Base-by-base conservation (phyloP, 2,797 vertebrate genomes). In the Catostomus latipinnis region DNA sequence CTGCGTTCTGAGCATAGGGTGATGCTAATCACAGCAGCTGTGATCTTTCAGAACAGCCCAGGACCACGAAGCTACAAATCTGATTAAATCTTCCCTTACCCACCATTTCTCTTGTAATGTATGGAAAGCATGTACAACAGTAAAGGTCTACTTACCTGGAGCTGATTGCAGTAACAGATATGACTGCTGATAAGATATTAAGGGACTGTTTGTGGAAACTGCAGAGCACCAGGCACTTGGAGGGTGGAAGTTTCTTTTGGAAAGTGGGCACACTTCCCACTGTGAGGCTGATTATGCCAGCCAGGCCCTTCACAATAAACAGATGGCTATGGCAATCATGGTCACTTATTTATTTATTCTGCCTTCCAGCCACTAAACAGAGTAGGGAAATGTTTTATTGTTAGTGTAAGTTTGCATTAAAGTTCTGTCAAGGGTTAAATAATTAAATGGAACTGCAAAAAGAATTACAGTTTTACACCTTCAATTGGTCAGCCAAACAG, bases 251-350 rank as follows among this genome's bases (percentile, higher is more conserved):
- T 13, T n/a, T 58, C 63, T 74, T 63, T 22, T 70, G 75, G 62
- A 67, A 78, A 53, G 74, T 53, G 71, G 22, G 63, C 54, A 68
- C n/a, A 10, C 74, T 79, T 81, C 82, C 13, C 68, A 58, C 50
- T 83, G 82, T 83, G 79, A 79, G 79, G 67, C 57, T 83, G 79
- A 85, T 83, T 83, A 83, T 61, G 13, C 61, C 68, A 73, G 66
- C 75, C 63, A 66, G 71, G 22, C 53, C 54, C 57, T 79, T 83
- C 70, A 75, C 62, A 60, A 14, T 18, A 81, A 85, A 79, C 77
- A 81, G 84, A 85, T 85, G 81, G 74, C 76, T 48, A 48, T 62
- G 63, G 67, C 68, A 70, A 70, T 81, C 71, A 34, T 12, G 62
- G 43, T 61, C 49, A 73, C 1, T 66, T 78, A 43, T 75, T 70